These are phyloP conservation scores for Pedetes capensis DNA, from an alignment of 2,113 vertebrate genomes.

Conservation along the genomic window DNA sequence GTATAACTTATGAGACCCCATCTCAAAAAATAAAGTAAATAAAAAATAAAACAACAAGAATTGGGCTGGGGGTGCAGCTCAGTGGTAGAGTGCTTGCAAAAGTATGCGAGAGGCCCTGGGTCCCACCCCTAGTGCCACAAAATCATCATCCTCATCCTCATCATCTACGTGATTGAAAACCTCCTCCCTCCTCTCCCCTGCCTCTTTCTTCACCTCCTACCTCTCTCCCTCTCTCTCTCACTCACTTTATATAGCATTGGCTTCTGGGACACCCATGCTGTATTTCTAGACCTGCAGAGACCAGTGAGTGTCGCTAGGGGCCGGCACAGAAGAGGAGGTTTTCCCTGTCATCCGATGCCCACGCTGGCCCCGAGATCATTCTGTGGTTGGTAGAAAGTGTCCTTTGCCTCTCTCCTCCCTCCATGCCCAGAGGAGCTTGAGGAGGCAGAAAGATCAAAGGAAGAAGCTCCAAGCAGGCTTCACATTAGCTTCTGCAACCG, in stretches of 20 bases:
- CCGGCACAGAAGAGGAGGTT: not conserved
- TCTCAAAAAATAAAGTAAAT: too few species aligned
- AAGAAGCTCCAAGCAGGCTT: constrained; percentile 23
- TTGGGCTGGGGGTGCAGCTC: too few species aligned
- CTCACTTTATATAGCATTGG: too few species aligned
- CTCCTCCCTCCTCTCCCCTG: not conserved
- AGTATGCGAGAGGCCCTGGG: too few species aligned
- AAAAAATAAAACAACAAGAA: too few species aligned
- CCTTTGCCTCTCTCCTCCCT: constrained; percentile 45
- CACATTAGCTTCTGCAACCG: constrained; percentile 56
- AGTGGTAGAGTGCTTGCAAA: too few species aligned
- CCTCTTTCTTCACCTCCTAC: not conserved
- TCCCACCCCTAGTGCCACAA: too few species aligned
- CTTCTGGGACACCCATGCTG: not conserved
- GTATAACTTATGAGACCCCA: too few species aligned
- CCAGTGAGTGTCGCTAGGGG: not conserved
- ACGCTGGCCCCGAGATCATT: not conserved
- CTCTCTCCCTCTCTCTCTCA: not conserved
- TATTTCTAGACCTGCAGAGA: not conserved
- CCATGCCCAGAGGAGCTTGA: not conserved
- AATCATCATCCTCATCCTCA: too few species aligned
- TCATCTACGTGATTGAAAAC: not conserved
- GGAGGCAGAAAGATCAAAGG: constrained; percentile 43
- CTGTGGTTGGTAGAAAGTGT: rapidly evolving
- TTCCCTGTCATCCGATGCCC: not conserved